Base-by-base conservation (phyloP, 1,140 invertebrate genomes). In the Subanguina moxae region DNA sequence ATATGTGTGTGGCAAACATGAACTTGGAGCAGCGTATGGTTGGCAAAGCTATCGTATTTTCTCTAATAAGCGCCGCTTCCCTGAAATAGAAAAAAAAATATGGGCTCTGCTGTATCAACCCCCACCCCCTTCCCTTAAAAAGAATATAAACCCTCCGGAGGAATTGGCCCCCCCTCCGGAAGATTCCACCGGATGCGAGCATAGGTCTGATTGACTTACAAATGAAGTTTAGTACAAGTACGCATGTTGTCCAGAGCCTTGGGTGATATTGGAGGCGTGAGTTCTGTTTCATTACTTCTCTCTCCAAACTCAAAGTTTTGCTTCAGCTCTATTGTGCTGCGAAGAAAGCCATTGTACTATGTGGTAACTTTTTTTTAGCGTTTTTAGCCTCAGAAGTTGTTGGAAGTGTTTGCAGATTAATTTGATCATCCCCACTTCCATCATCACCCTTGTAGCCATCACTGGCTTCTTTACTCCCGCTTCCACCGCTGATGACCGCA, bases 211-310 rank as follows among this genome's bases (percentile, higher is more conserved):
- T n/a, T n/a, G n/a, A n/a, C n/a, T n/a, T n/a, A n/a, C n/a, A n/a
- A n/a, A n/a, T n/a, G n/a, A n/a, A n/a, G n/a, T n/a, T 62, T 58
- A 78, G 74, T 82, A 81, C 62, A 82, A 82, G 61, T 81, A 82
- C 67, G 79, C 79, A 1, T 81, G 79, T 59, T 81, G 79, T 61
- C 64, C 78, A 11, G 80, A 81, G 67, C 79, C 79, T 23, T 81
- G 79, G 79, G 78, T 80, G 13, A 80, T 78, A 61, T 62, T 70
- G 27, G 68, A 70, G 25, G 27, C 52, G 32, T 45, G 17, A 62
- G 38, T 62, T 62, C 17, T 1, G 17, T 1, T 23, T 1, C 1
- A 28, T 32, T 28, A 62, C 9, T 62, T 62, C 9, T 8, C 59
- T 23, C 9, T 42, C n/a, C 42, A 7, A 52, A 28, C 0, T 45